These are phyloP conservation scores for Micoletzkya japonica DNA, from an alignment of 2,888 invertebrate genomes.

Conservation along the genomic window DNA sequence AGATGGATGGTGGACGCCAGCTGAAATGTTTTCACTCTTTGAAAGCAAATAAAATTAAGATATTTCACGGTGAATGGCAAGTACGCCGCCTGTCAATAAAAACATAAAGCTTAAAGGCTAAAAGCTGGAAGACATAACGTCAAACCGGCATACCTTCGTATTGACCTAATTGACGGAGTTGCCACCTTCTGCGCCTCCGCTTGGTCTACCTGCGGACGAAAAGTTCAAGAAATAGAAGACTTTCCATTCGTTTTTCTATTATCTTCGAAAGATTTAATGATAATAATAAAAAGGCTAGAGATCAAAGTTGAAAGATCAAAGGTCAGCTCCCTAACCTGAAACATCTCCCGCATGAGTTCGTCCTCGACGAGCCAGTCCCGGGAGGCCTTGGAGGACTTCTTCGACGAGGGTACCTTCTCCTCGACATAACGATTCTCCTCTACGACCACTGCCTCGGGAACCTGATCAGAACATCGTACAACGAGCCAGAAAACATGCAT, in stretches of 20 bases:
- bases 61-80: neutral
- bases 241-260: too few relatives aligned
- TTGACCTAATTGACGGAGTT: slow-evolving; percentile 39
- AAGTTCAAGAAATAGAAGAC: too few relatives aligned
- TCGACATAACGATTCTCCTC: slow-evolving; percentile 17
- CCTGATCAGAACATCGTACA: neutral
- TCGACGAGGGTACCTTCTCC: slow-evolving; percentile 19
- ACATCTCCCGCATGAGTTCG: slow-evolving; percentile 18
- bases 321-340: too few relatives aligned
- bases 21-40: slow-evolving; percentile 30
- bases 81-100: neutral
- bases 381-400: neutral
- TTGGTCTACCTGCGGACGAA: slow-evolving; percentile 33
- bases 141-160: slow-evolving; percentile 34
- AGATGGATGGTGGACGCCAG: slow-evolving; percentile 41
- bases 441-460: slow-evolving; percentile 24
- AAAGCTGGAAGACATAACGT: neutral
- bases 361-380: slow-evolving; percentile 20
- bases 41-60: neutral
- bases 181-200: slow-evolving; percentile 31
- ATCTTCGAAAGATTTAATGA: too few relatives aligned
- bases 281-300: too few relatives aligned
- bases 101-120: neutral
- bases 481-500: too few relatives aligned
- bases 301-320: too few relatives aligned